phyloP scores from a whole-genome alignment of 2,113 vertebrate genomes.

The Raja brachyura region DNA sequence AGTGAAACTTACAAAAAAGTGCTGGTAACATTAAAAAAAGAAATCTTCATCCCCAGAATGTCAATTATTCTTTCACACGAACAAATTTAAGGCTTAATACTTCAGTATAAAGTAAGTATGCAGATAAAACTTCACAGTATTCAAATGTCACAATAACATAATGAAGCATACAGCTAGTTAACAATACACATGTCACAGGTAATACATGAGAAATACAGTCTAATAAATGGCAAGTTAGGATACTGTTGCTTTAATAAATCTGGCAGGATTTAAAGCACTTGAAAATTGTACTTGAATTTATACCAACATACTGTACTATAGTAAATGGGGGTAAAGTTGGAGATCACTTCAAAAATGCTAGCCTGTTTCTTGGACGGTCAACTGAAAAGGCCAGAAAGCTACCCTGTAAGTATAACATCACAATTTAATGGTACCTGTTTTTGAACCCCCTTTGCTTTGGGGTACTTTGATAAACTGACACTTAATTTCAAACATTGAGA shows the following conservation, averaged over 20 bases:
- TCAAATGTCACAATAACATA: constrained; percentile 79
- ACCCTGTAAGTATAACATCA: not conserved
- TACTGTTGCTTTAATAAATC: constrained; percentile 72
- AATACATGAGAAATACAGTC: constrained; percentile 79
- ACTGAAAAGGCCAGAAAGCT: constrained; percentile 22
- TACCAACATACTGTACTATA: constrained; percentile 38
- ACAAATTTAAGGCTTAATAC: constrained; percentile 78
- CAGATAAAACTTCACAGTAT: constrained; percentile 82
- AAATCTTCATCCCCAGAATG: constrained; percentile 66
- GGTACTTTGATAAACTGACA: not conserved
- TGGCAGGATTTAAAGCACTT: constrained; percentile 42
- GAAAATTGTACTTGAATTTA: constrained; percentile 38
- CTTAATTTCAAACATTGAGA: not conserved
- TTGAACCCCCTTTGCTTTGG: not conserved
- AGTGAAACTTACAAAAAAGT: constrained; percentile 84
- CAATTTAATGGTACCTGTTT: not conserved
- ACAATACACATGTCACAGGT: constrained; percentile 79
- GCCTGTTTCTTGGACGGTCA: constrained; percentile 63
- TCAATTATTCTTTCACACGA: constrained; percentile 76
- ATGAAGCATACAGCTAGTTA: constrained; percentile 75
- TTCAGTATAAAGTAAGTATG: constrained; percentile 79
- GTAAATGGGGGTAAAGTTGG: constrained; percentile 49
- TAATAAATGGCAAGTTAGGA: constrained; percentile 79
- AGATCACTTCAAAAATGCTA: constrained; percentile 74
- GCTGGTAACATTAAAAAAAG: constrained; percentile 80